Evolutionary conservation across 2,797 vertebrate genomes (phyloP).

Genomic region (Galago senegalensis): DNA sequence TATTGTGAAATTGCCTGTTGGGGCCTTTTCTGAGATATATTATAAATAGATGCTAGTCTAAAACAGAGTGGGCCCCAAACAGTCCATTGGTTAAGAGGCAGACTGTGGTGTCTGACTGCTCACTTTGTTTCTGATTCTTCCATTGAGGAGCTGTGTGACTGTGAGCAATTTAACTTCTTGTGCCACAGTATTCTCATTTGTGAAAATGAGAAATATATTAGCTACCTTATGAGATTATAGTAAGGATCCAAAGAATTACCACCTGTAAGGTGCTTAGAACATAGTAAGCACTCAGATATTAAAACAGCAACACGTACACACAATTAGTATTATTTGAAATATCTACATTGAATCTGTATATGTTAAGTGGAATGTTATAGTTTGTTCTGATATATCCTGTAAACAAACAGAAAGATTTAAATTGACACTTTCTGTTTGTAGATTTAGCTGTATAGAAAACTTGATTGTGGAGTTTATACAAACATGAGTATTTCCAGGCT

Average conservation of each 20-base stretch:
- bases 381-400: not conserved
- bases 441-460: conserved; percentile 19
- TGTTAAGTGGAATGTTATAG: not conserved
- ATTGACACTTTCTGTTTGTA: not conserved
- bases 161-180: not conserved
- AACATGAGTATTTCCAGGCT: conserved; percentile 14
- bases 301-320: not conserved
- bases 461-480: not conserved
- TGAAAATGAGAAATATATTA: not conserved
- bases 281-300: not conserved
- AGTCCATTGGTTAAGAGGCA: not conserved
- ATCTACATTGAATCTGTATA: not conserved
- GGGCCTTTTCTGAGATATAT: not conserved
- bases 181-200: not conserved
- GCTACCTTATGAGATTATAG: not conserved
- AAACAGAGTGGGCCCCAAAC: not conserved
- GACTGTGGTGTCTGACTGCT: not conserved
- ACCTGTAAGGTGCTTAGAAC: not conserved
- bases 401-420: not conserved
- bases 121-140: not conserved
- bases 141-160: not conserved
- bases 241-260: not conserved
- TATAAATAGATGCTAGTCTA: not conserved
- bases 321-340: not conserved
- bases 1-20: not conserved